Percentiles rank a stretch among this genome's conserved stretches.
These are phyloP conservation scores for Cybosia mesomella DNA, from an alignment of 2,888 invertebrate genomes.

Conservation along the genomic window DNA sequence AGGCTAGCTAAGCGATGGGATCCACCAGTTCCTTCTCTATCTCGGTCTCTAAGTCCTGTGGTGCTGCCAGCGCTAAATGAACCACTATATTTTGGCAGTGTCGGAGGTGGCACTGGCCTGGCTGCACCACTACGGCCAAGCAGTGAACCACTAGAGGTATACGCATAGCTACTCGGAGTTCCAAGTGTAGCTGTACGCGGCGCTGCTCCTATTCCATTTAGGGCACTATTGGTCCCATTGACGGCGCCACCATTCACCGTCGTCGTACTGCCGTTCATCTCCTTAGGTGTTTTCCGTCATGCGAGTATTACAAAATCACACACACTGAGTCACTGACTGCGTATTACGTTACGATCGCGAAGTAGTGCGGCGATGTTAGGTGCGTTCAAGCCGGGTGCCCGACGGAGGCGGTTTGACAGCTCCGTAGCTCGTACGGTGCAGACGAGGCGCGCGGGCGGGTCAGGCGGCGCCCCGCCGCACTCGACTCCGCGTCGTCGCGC, in stretches of 20 bases:
- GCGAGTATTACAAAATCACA: slow-evolving; percentile 77
- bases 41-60: slow-evolving; percentile 88
- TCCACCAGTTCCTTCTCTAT: slow-evolving; percentile 90
- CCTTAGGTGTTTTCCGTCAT: slow-evolving; percentile 76
- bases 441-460: slow-evolving; percentile 79
- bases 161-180: slow-evolving; percentile 88
- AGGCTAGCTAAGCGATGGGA: slow-evolving; percentile 93
- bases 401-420: slow-evolving; percentile 87
- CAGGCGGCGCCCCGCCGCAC: slow-evolving; percentile 73
- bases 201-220: slow-evolving; percentile 80
- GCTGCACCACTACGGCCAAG: slow-evolving; percentile 88
- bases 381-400: slow-evolving; percentile 84
- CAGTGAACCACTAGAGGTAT: slow-evolving; percentile 88
- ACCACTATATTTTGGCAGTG: slow-evolving; percentile 92
- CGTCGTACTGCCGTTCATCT: slow-evolving; percentile 87
- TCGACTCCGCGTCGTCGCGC: slow-evolving; percentile 69
- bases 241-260: slow-evolving; percentile 84
- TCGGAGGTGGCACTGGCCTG: slow-evolving; percentile 92
- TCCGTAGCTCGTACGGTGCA: slow-evolving; percentile 81
- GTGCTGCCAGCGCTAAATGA: slow-evolving; percentile 92
- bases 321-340: slow-evolving; percentile 80
- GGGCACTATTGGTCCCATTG: slow-evolving; percentile 80
- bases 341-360: slow-evolving; percentile 76
- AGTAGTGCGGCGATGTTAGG: slow-evolving; percentile 69
- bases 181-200: slow-evolving; percentile 83